These are phyloP conservation scores for Portevinia maculata DNA, from an alignment of 2,888 invertebrate genomes.

Conservation along the genomic window DNA sequence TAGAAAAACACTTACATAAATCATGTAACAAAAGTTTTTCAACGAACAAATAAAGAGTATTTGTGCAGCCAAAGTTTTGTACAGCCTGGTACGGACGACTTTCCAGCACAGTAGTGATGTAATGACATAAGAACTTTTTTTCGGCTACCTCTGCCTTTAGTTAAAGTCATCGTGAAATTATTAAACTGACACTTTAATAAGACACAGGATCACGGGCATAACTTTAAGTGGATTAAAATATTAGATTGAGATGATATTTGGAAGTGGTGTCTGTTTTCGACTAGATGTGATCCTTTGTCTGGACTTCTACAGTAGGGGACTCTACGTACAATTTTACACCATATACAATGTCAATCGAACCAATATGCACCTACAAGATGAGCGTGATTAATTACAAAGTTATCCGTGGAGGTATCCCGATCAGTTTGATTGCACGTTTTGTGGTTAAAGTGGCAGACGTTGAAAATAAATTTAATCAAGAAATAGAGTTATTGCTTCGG, in stretches of 20 bases:
- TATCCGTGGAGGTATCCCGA: neutral
- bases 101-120: slow-evolving; percentile 9
- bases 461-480: slow-evolving; percentile 48
- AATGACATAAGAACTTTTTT: slow-evolving; percentile 23
- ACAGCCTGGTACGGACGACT: slow-evolving; percentile 9
- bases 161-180: slow-evolving; percentile 3
- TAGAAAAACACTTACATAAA: slow-evolving; percentile 57
- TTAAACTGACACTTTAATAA: slow-evolving; percentile 5
- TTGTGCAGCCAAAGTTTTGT: slow-evolving; percentile 37
- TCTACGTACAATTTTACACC: too few relatives aligned
- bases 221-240: neutral
- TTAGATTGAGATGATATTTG: neutral
- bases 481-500: slow-evolving; percentile 38
- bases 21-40: slow-evolving; percentile 50
- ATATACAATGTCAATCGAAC: slow-evolving; percentile 30
- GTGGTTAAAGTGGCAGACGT: slow-evolving; percentile 31
- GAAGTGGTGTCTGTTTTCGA: too few relatives aligned
- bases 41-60: slow-evolving; percentile 35
- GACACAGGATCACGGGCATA: neutral
- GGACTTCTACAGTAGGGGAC: too few relatives aligned
- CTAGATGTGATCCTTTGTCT: too few relatives aligned
- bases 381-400: slow-evolving; percentile 31
- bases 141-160: slow-evolving; percentile 15
- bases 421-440: neutral
- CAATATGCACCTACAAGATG: slow-evolving; percentile 12